Evolutionary conservation across 2,113 vertebrate genomes (phyloP).

Genomic region (Pachypanchax playfairii): DNA sequence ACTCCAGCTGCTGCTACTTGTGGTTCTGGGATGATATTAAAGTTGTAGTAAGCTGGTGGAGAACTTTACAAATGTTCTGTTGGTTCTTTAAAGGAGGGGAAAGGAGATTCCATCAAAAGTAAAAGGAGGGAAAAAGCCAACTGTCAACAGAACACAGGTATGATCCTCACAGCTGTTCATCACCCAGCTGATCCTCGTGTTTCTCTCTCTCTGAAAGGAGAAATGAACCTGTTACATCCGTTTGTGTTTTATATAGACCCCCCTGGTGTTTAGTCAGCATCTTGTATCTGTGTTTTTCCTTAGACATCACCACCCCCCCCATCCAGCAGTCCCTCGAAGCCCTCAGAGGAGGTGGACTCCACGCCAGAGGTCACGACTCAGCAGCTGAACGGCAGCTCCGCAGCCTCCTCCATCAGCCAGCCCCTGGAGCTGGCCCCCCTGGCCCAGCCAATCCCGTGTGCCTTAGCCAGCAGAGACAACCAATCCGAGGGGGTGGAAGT

Average conservation of each 20-base stretch:
- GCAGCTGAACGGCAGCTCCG: conserved; percentile 86
- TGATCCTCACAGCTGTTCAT: background rate
- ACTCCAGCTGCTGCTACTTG: background rate
- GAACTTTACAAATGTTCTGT: background rate
- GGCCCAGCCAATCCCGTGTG: conserved; percentile 87
- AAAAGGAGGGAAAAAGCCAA: conserved; percentile 83
- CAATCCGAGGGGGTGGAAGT: conserved; percentile 84
- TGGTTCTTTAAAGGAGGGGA: conserved; percentile 77
- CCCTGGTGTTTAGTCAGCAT: too few species aligned
- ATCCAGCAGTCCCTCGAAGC: conserved; percentile 81
- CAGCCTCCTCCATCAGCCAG: conserved; percentile 77
- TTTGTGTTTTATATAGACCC: too few species aligned
- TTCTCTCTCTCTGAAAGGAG: too few species aligned
- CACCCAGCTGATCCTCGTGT: too few species aligned
- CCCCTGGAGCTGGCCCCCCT: conserved; percentile 81
- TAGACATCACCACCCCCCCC: conserved; percentile 75
- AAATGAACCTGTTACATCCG: too few species aligned
- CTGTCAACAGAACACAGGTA: conserved; percentile 80
- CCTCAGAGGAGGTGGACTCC: conserved; percentile 76
- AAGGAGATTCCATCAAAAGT: conserved; percentile 83
- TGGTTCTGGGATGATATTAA: background rate
- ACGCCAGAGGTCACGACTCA: conserved; percentile 69
- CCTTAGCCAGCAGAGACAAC: conserved; percentile 90
- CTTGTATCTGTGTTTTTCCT: background rate
- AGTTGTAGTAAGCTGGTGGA: background rate